These are phyloP conservation scores for Onychomys torridus DNA, from an alignment of 2,797 vertebrate species.

Conservation along the genomic window DNA sequence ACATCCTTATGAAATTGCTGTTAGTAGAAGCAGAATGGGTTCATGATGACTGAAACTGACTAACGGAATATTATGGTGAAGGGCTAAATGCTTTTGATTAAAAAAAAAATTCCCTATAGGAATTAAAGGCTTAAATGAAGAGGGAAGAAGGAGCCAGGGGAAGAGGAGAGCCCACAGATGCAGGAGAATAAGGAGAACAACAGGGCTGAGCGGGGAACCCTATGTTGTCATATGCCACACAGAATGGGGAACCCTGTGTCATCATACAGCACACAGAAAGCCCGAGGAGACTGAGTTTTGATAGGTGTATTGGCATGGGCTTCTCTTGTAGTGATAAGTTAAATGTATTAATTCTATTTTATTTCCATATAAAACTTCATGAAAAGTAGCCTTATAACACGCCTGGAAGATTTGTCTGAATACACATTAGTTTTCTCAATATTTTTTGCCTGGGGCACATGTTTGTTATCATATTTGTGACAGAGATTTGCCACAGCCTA, in stretches of 20 bases:
- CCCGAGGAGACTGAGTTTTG: not conserved
- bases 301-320: not conserved
- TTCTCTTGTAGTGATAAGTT: not conserved
- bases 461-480: not conserved
- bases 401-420: constrained; percentile 1
- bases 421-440: not conserved
- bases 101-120: not conserved
- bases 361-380: not conserved
- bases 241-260: too few relatives aligned
- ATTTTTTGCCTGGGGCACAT: not conserved
- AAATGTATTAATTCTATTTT: not conserved
- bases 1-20: not conserved
- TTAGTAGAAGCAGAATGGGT: not conserved
- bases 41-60: not conserved
- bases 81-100: not conserved
- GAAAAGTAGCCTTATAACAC: not conserved
- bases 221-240: not conserved
- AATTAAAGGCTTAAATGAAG: not conserved
- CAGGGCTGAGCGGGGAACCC: not conserved
- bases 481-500: not conserved
- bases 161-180: not conserved
- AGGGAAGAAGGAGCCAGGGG: accelerated
- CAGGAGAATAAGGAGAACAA: not conserved
- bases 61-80: not conserved
- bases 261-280: not conserved